Conservation (phyloP, 2,113 vertebrate species). For the Fregetta grallaria region DNA sequence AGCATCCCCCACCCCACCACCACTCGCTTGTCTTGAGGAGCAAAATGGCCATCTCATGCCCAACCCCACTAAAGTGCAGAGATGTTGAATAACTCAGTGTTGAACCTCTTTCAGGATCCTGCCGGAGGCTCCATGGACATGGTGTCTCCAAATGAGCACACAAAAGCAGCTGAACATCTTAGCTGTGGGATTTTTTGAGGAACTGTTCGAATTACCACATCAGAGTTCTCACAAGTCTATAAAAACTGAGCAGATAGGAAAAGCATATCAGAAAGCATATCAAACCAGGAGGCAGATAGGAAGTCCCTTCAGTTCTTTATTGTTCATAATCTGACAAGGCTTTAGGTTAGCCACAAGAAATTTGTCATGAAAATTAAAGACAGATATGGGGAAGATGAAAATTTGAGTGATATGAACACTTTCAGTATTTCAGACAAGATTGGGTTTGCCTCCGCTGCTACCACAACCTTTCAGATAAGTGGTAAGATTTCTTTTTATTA, state of each 20-base stretch:
- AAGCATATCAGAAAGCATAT: constrained; percentile 15
- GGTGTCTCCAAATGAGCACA: background rate
- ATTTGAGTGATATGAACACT: background rate
- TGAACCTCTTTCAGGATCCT: background rate
- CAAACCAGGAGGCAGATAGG: background rate
- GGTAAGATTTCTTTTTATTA: constrained; percentile 64
- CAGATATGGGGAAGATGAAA: background rate
- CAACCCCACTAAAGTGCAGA: background rate
- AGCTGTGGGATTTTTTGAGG: constrained; percentile 48
- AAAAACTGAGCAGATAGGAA: constrained; percentile 61
- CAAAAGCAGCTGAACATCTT: background rate
- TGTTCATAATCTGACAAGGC: background rate
- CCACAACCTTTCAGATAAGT: constrained; percentile 65
- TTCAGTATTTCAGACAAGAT: constrained; percentile 6
- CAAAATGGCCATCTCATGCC: background rate
- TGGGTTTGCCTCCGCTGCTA: constrained; percentile 40
- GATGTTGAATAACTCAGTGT: background rate
- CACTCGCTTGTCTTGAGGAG: background rate
- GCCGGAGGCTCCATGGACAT: background rate
- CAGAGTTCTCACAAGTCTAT: constrained; percentile 48
- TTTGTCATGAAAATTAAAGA: constrained; percentile 44
- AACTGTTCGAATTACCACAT: constrained; percentile 44
- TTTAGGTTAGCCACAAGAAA: constrained; percentile 34
- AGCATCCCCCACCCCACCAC: background rate
- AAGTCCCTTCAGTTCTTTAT: background rate